These are phyloP conservation scores for Drosophila sturtevanti DNA, from an alignment of 1,140 invertebrate genomes.

Conservation along the genomic window DNA sequence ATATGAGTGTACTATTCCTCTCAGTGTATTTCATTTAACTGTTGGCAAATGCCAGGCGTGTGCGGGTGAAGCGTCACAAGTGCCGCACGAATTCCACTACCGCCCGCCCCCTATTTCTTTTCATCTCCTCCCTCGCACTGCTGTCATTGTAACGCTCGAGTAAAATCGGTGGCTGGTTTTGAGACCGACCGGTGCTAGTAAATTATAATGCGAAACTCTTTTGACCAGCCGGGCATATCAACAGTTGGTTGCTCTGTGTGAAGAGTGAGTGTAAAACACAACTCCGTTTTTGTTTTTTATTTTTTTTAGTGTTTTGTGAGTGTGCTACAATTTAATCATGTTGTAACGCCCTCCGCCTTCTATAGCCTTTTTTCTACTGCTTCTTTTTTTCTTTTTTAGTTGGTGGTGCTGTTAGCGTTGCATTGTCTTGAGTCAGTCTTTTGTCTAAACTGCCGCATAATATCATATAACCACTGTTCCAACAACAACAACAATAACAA, in stretches of 20 bases:
- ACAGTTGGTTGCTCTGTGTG: constrained; percentile 61
- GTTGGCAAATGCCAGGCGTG: constrained; percentile 59
- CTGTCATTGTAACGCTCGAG: constrained; percentile 61
- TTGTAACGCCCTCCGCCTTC: constrained; percentile 21
- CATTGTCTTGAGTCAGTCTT: constrained; percentile 21
- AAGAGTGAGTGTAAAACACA: constrained; percentile 21
- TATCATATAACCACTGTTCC: constrained; percentile 4
- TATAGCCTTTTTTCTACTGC: constrained; percentile 25
- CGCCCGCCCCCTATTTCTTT: background rate
- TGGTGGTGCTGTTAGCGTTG: background rate
- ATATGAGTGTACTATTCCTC: background rate
- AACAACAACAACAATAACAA: too few species aligned
- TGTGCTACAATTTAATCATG: background rate
- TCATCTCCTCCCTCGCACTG: background rate
- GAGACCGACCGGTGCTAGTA: constrained; percentile 31
- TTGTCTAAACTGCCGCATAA: constrained; percentile 44
- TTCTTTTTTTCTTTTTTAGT: background rate
- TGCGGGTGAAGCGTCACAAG: constrained; percentile 58
- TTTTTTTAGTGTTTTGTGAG: constrained; percentile 4
- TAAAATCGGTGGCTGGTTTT: constrained; percentile 38
- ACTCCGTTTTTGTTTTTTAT: constrained; percentile 7
- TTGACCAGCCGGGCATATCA: constrained; percentile 76
- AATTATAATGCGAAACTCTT: constrained; percentile 75
- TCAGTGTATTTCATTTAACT: constrained; percentile 28
- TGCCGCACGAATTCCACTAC: constrained; percentile 17